Conservation (phyloP, 2,888 invertebrate species). For the Limnephilus auricula region DNA sequence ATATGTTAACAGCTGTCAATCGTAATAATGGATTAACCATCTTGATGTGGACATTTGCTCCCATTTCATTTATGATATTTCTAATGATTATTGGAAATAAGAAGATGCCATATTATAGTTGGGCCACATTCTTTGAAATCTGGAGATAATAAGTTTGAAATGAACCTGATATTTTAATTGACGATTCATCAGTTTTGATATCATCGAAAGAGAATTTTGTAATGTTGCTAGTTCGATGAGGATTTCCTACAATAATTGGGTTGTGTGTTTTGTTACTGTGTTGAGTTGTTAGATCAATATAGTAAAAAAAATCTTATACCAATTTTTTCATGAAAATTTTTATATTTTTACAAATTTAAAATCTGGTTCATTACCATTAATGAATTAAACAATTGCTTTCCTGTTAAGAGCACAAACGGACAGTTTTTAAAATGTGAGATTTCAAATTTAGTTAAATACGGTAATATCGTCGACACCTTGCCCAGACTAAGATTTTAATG, state of each 20-base stretch:
- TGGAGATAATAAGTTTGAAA: neutral
- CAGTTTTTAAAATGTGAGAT: too few relatives aligned
- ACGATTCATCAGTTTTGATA: neutral
- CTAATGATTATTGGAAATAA: conserved; percentile 2
- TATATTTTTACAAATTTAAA: too few relatives aligned
- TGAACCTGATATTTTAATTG: neutral
- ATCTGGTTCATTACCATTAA: too few relatives aligned
- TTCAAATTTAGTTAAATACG: too few relatives aligned
- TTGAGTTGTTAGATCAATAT: too few relatives aligned
- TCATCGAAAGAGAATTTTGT: neutral
- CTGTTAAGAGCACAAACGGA: too few relatives aligned
- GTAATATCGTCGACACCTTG: too few relatives aligned
- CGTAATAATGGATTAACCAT: neutral
- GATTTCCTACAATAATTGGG: neutral
- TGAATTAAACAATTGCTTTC: too few relatives aligned
- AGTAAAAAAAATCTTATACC: too few relatives aligned
- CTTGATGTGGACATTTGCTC: neutral
- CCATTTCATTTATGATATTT: neutral
- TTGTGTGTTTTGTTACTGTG: too few relatives aligned
- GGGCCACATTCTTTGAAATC: neutral
- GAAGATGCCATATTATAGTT: neutral
- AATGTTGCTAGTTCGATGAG: neutral
- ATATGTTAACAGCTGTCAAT: neutral
- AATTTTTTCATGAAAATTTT: too few relatives aligned
- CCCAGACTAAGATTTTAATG: too few relatives aligned